Percentiles rank a stretch among this genome's conserved stretches.
phyloP scores from a whole-genome alignment of 1,140 invertebrate genomes.

The Drosophila trapezifrons region DNA sequence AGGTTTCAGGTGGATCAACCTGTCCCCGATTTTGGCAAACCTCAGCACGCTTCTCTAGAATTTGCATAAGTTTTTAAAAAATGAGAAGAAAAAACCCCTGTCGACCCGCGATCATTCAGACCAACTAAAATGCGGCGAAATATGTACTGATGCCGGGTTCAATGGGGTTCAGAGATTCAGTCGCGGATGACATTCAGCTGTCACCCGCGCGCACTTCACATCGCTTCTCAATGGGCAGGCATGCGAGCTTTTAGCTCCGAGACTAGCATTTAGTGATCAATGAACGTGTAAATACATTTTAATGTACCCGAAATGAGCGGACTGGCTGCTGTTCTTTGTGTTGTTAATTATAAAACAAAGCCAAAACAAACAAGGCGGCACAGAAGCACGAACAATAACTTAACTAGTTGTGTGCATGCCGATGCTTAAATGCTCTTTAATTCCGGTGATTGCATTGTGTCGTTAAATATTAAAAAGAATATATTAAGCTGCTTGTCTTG shows the following conservation, averaged over 20 bases:
- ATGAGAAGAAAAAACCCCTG: too few species aligned
- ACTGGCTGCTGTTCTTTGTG: slow-evolving; percentile 31
- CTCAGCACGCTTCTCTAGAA: slow-evolving; percentile 22
- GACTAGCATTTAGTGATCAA: slow-evolving; percentile 53
- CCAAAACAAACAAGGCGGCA: slow-evolving; percentile 39
- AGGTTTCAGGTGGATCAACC: slow-evolving; percentile 12
- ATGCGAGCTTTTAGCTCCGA: slow-evolving; percentile 54
- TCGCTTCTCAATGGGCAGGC: slow-evolving; percentile 35
- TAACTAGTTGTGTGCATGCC: background rate
- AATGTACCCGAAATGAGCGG: slow-evolving; percentile 47
- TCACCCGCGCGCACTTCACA: slow-evolving; percentile 44
- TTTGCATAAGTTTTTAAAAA: slow-evolving; percentile 40
- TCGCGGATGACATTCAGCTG: slow-evolving; percentile 63
- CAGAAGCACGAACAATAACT: slow-evolving; percentile 10
- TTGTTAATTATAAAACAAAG: slow-evolving; percentile 49
- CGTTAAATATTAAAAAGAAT: too few species aligned
- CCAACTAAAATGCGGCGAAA: slow-evolving; percentile 23
- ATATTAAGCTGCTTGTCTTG: too few species aligned
- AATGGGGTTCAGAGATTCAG: slow-evolving; percentile 48
- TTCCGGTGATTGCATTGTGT: background rate
- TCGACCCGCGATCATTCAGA: background rate
- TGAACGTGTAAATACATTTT: slow-evolving; percentile 80
- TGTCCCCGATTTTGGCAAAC: slow-evolving; percentile 30
- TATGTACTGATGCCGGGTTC: slow-evolving; percentile 41
- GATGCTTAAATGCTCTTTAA: slow-evolving; percentile 18